Base-by-base conservation (phyloP, 1,140 invertebrate genomes). In the Dinoponera quadriceps region DNA sequence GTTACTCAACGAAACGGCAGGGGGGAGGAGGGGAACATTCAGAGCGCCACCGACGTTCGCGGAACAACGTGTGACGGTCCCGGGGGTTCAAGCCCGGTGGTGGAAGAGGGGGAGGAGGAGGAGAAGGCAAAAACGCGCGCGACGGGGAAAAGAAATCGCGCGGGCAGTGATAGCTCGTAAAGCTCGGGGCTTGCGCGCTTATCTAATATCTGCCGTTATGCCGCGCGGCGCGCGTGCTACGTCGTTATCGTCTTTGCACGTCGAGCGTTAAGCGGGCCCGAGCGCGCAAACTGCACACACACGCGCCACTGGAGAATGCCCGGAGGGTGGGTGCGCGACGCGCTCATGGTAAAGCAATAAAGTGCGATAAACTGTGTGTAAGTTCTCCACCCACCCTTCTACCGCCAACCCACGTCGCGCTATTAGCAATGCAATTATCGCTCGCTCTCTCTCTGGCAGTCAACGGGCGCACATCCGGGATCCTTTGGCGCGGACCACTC, bases 341-440 rank as follows among this genome's bases (percentile, higher is more conserved):
- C 49, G 75, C 51, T 71, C 75, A 80, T 51, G 69, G 54, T 44
- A 18, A 27, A 27, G 62, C 71, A 55, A 75, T 74, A 75, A 82
- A 86, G 69, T 57, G 44, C 55, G 62, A 69, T 85, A 75, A 85
- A 85, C 69, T 75, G 20, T 68, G 20, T 68, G 73, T 29, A 71
- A 69, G 69, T 73, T 7, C 11, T 9, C n/a, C 38, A 16, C 51
- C 16, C 22, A n/a, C n/a, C 60, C 44, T n/a, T n/a, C n/a, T n/a
- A n/a, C n/a, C n/a, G n/a, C n/a, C n/a, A n/a, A n/a, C n/a, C n/a
- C n/a, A n/a, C n/a, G 22, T n/a, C 62, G 69, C 27, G 54, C 85
- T 85, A 86, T 86, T 86, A 86, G 62, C 55, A 82, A 86, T 71
- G 84, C 71, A 82, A 80, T 80, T 80, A 71, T 80, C 65, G 63